Conservation (phyloP, 2,113 vertebrate genomes). For the Pseudolaguvia tuberculata region DNA sequence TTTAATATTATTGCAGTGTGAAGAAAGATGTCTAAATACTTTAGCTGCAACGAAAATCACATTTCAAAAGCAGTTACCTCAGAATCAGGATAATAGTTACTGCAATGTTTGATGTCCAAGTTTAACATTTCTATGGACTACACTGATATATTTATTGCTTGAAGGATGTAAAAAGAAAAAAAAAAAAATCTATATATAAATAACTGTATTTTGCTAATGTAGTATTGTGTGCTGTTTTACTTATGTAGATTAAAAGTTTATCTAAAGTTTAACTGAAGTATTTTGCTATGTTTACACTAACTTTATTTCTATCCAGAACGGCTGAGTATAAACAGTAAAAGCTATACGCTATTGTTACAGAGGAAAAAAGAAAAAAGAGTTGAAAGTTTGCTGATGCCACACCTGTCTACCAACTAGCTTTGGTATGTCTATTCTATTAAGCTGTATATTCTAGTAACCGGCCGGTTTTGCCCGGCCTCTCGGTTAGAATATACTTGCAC, state of each 20-base stretch:
- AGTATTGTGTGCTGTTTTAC: conserved; percentile 8
- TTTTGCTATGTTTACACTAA: background rate
- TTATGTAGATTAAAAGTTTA: conserved; percentile 7
- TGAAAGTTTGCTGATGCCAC: conserved; percentile 9
- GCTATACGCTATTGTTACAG: background rate
- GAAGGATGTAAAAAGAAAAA: background rate
- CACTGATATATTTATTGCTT: conserved; percentile 26
- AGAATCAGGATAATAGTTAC: background rate
- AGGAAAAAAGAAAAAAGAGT: background rate
- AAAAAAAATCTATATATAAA: background rate
- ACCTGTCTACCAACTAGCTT: background rate
- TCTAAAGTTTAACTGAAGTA: conserved; percentile 26
- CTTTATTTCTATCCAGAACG: background rate
- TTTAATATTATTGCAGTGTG: background rate
- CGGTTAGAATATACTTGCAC: background rate
- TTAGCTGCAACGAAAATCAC: background rate
- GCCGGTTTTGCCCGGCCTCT: background rate
- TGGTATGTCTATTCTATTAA: conserved; percentile 1
- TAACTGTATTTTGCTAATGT: conserved; percentile 10
- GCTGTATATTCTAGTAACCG: background rate
- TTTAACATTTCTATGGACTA: background rate
- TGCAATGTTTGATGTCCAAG: conserved; percentile 16
- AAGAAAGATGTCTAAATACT: background rate
- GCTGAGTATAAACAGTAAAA: background rate
- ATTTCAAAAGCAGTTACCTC: conserved; percentile 9